phyloP scores from a whole-genome alignment of 2,888 invertebrate genomes.

The Drosophila barbarae region DNA sequence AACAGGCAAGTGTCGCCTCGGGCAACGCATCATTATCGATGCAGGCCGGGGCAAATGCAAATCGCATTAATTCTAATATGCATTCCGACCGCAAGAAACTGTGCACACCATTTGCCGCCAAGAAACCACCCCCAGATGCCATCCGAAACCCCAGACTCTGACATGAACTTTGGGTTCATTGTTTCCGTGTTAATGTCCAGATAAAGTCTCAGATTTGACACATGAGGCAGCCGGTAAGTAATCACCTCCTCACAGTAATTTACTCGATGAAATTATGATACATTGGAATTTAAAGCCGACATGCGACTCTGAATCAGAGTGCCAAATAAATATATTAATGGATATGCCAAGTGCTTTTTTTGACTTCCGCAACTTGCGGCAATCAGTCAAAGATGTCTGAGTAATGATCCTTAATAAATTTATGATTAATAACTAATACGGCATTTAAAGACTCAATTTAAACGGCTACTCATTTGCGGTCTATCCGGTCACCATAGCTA shows the following conservation, averaged over 20 bases:
- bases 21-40: constrained; percentile 53
- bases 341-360: background rate
- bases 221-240: constrained; percentile 18
- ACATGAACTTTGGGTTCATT: constrained; percentile 28
- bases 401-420: background rate
- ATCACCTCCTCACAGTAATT: constrained; percentile 20
- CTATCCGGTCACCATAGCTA: constrained; percentile 1
- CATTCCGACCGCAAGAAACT: constrained; percentile 64
- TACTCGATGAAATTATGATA: constrained; percentile 17
- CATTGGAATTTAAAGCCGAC: constrained; percentile 3
- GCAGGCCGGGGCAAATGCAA: constrained; percentile 53
- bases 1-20: constrained; percentile 39
- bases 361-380: background rate
- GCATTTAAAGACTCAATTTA: background rate
- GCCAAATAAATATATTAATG: background rate
- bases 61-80: constrained; percentile 72
- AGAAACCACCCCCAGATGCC: constrained; percentile 4
- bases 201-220: constrained; percentile 20
- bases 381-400: background rate
- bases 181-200: constrained; percentile 29
- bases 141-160: constrained; percentile 9
- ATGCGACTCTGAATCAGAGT: background rate
- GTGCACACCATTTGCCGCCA: constrained; percentile 48
- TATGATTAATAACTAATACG: background rate
- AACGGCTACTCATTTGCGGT: too few relatives aligned